These are phyloP conservation scores for Gerris buenoi DNA, from an alignment of 1,140 invertebrate species.

Conservation along the genomic window DNA sequence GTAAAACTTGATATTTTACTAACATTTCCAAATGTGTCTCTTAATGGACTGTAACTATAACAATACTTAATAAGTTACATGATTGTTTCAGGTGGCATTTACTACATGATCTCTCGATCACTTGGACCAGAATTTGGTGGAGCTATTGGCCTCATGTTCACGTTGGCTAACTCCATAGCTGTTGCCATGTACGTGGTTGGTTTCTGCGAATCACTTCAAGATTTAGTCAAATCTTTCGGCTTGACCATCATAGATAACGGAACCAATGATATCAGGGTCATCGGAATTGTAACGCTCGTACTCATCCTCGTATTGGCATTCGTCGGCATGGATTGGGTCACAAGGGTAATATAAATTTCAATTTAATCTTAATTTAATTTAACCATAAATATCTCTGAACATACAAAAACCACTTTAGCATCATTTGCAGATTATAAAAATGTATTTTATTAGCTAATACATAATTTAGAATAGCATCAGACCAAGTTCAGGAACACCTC, in stretches of 20 bases:
- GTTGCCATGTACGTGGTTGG: constrained; percentile 96
- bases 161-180: constrained; percentile 86
- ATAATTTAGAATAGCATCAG: too few species aligned
- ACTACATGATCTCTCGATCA: constrained; percentile 92
- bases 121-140: constrained; percentile 93
- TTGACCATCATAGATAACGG: constrained; percentile 45
- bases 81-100: constrained; percentile 64
- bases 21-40: too few species aligned
- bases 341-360: too few species aligned
- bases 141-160: constrained; percentile 67
- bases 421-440: too few species aligned
- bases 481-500: too few species aligned
- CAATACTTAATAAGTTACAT: too few species aligned
- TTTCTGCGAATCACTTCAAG: constrained; percentile 80
- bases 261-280: constrained; percentile 38
- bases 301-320: constrained; percentile 63
- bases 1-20: too few species aligned
- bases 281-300: constrained; percentile 60
- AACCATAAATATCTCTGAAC: too few species aligned
- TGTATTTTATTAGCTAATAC: too few species aligned
- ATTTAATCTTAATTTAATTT: too few species aligned
- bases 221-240: constrained; percentile 39
- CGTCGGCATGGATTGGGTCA: constrained; percentile 81
- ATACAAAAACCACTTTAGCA: too few species aligned
- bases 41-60: too few species aligned